Evolutionary conservation across 2,888 invertebrate species (phyloP), one percentile per base, ranked within the genome.

Genomic region (Papilio gigon): DNA sequence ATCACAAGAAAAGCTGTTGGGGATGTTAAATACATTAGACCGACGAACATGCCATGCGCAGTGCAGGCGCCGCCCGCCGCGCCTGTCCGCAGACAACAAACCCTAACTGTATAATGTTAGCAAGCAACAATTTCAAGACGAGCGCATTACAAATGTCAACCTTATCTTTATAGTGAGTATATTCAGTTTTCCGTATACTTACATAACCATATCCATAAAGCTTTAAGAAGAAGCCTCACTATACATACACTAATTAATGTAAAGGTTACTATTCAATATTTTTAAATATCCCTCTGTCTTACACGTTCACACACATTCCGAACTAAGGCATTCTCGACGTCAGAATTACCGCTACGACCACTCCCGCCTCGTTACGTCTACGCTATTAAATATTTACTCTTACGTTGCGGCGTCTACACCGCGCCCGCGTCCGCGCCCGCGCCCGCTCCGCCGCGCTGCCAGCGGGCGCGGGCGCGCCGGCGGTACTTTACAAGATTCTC

Each of bases 161-260:
- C 85, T 87, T 86, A 83, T 75, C 64, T 66, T 75, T 77, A 82
- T 84, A 89, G 84, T 89, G 90, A 90, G 90, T 90, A 90, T 88
- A 89, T 86, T 87, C 83, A 85, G 83, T 82, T 87, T 87, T 84
- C 87, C 90, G 89, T 89, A 89, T 89, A 90, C 90, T 87, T 88
- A 78, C 75, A 85, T 84, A 86, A 87, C 86, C 90, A 87, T 87
- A 85, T 87, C 83, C 87, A 87, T 89, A 89, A 88, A 89, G 88
- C 89, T 89, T 87, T 89, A 88, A 85, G 86, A 89, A 90, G 91
- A 91, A 91, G 90, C 91, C 90, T 91, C 90, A 79, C 90, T 90
- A 89, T 89, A 90, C 86, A 88, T 84, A 87, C 84, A 84, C 82
- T 80, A 78, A 82, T 82, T 84, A 85, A 83, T 73, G 73, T 77